Conservation (phyloP, 37 sponge, comb jelly and placozoan genomes). For the Halichondria panicea region DNA sequence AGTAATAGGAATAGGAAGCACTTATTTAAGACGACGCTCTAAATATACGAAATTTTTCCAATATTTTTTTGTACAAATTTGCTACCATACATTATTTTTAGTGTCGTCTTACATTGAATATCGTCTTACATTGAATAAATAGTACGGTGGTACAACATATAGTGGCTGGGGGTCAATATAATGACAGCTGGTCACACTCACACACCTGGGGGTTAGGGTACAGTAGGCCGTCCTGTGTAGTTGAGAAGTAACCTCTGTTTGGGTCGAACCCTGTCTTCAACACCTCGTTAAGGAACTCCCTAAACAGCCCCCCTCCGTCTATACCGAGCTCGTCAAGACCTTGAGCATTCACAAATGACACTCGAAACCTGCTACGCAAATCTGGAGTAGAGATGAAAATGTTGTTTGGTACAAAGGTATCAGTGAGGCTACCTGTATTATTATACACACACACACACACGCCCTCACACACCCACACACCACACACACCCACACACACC, state of each 20-base stretch:
- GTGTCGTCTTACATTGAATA: too few species aligned
- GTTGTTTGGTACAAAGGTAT: too few species aligned
- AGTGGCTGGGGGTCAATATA: neutral
- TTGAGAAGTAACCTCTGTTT: constrained; percentile 80
- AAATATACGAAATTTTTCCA: too few species aligned
- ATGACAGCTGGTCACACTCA: too few species aligned
- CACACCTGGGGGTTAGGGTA: constrained; percentile 77
- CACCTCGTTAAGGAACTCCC: constrained; percentile 93
- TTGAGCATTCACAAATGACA: constrained; percentile 77
- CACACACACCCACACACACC: constrained; percentile 20
- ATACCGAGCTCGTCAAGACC: constrained; percentile 96
- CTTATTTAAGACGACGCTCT: too few species aligned
- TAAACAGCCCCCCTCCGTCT: constrained; percentile 95
- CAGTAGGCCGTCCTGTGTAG: constrained; percentile 54
- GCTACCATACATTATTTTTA: too few species aligned
- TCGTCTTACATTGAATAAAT: neutral
- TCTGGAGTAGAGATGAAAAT: constrained; percentile 53
- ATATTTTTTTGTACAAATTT: too few species aligned
- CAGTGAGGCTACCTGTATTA: neutral
- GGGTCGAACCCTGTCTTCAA: constrained; percentile 94
- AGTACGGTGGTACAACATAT: neutral
- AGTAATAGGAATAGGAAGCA: too few species aligned
- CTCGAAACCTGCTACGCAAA: constrained; percentile 44
- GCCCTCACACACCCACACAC: neutral
- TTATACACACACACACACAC: neutral